Evolutionary conservation across 1,140 invertebrate genomes (phyloP).

Genomic region (Platyscapa corneri): DNA sequence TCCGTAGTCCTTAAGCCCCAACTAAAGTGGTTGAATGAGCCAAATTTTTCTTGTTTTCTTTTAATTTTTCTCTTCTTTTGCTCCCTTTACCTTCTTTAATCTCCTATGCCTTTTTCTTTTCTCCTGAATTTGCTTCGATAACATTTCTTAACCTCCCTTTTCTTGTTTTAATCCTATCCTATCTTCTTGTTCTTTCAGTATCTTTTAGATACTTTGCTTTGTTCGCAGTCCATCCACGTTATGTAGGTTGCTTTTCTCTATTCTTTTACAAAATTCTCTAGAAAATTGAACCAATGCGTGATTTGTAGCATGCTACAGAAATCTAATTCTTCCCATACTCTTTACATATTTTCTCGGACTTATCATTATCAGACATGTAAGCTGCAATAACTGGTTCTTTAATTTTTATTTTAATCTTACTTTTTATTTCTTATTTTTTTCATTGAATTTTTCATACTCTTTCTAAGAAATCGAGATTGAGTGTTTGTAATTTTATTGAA

Average conservation of each 20-base stretch:
- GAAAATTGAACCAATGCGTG: constrained; percentile 48
- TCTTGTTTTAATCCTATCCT: constrained; percentile 7
- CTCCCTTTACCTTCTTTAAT: constrained; percentile 5
- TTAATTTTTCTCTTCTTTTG: constrained; percentile 23
- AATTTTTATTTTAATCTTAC: constrained; percentile 5
- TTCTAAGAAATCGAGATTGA: too few relatives aligned
- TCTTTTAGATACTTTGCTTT: background rate
- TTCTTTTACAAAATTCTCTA: constrained; percentile 44
- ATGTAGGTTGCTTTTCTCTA: constrained; percentile 38
- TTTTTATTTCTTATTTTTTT: background rate
- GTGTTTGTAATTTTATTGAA: background rate
- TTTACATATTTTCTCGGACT: constrained; percentile 58
- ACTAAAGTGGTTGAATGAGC: constrained; percentile 52
- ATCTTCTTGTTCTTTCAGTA: constrained; percentile 47
- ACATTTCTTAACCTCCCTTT: constrained; percentile 26
- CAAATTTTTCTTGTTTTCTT: constrained; percentile 43
- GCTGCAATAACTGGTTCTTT: constrained; percentile 54
- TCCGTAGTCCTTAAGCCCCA: constrained; percentile 40
- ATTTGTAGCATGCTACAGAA: constrained; percentile 45
- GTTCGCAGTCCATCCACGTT: constrained; percentile 6
- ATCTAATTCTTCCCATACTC: constrained; percentile 24
- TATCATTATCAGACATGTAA: constrained; percentile 55
- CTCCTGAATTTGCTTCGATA: constrained; percentile 17
- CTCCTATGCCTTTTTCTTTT: constrained; percentile 7
- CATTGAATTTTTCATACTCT: too few relatives aligned